Conservation (phyloP, 2,797 vertebrate genomes). For the Astyanax mexicanus region DNA sequence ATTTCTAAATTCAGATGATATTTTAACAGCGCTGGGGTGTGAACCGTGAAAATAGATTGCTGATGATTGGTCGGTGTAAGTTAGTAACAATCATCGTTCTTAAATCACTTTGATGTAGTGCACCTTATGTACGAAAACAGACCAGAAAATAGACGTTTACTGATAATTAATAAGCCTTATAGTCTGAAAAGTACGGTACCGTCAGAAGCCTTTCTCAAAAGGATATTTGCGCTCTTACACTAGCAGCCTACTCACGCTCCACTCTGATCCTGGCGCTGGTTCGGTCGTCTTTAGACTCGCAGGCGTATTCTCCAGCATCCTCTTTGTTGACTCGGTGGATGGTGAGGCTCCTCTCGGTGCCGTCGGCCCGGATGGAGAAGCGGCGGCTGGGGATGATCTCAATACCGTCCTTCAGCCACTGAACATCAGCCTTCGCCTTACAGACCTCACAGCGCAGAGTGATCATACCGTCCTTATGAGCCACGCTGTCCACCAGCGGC, state of each 20-base stretch:
- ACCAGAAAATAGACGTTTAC: too few relatives aligned
- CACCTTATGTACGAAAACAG: too few relatives aligned
- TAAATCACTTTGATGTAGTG: too few relatives aligned
- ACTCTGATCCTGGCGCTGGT: conserved; percentile 74
- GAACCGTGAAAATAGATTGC: too few relatives aligned
- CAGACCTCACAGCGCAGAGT: conserved; percentile 80
- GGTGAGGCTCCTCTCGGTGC: conserved; percentile 77
- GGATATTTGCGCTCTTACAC: background rate
- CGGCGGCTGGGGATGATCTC: conserved; percentile 76
- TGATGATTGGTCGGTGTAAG: too few relatives aligned
- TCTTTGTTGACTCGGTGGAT: conserved; percentile 76
- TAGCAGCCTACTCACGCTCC: conserved; percentile 70
- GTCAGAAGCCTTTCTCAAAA: too few relatives aligned
- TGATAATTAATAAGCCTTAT: too few relatives aligned
- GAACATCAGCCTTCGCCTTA: conserved; percentile 81
- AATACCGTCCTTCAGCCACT: conserved; percentile 79
- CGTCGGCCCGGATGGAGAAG: conserved; percentile 77
- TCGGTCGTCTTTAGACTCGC: conserved; percentile 81
- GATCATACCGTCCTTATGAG: conserved; percentile 80
- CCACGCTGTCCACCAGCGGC: conserved; percentile 77
- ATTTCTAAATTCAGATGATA: too few relatives aligned
- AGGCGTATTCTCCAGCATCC: conserved; percentile 79
- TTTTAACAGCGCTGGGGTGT: too few relatives aligned
- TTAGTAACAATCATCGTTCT: too few relatives aligned
- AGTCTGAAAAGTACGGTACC: too few relatives aligned